phyloP scores from a whole-genome alignment of 2,888 invertebrate genomes.

The Agrotis puta region DNA sequence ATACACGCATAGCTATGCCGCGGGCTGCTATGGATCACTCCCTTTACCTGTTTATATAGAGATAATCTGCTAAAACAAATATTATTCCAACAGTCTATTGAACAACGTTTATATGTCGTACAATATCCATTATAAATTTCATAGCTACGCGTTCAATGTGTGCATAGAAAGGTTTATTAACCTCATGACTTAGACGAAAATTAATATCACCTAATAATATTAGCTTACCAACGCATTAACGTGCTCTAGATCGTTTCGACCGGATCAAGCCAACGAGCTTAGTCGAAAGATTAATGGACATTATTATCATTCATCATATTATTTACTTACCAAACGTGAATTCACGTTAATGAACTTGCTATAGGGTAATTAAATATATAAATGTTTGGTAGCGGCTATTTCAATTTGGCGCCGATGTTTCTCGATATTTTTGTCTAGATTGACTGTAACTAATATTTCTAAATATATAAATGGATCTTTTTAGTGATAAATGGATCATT shows the following conservation, averaged over 20 bases:
- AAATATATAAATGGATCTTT: neutral
- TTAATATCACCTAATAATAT: slow-evolving; percentile 24
- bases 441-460: neutral
- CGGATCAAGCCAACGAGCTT: slow-evolving; percentile 23
- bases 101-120: neutral
- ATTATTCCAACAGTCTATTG: neutral
- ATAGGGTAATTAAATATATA: slow-evolving; percentile 5
- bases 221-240: slow-evolving; percentile 35
- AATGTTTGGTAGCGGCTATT: neutral
- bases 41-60: neutral
- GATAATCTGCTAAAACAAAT: neutral
- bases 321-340: slow-evolving; percentile 13
- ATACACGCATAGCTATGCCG: neutral
- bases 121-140: neutral
- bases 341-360: slow-evolving; percentile 12
- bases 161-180: slow-evolving; percentile 2
- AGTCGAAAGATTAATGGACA: slow-evolving; percentile 33
- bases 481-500: too few relatives aligned
- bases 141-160: neutral
- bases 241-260: slow-evolving; percentile 9
- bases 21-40: neutral
- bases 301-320: slow-evolving; percentile 31
- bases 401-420: neutral
- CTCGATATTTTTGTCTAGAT: neutral
- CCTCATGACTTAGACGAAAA: slow-evolving; percentile 2